Percentiles rank a stretch among this genome's conserved stretches.
Evolutionary conservation across 2,888 invertebrate genomes (phyloP).

Genomic region (Stegophylla sp.): DNA sequence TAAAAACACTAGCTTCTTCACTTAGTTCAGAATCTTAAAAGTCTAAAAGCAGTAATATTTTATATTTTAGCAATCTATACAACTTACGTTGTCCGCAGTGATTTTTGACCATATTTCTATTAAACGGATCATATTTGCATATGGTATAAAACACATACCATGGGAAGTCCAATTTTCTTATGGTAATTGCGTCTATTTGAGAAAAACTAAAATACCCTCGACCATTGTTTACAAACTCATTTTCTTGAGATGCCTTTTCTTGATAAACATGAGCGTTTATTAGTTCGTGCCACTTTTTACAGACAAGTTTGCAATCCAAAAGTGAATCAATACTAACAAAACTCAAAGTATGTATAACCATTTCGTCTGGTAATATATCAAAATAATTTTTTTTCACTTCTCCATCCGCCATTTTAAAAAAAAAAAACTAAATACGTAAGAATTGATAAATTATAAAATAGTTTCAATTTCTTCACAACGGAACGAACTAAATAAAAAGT

Average conservation of each 20-base stretch:
- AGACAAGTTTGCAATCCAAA: constrained; percentile 47
- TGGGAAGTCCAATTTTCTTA: constrained; percentile 44
- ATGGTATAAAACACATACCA: constrained; percentile 59
- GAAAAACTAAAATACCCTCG: constrained; percentile 25
- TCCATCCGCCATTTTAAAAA: no score
- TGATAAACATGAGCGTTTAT: constrained; percentile 36
- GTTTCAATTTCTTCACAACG: no score
- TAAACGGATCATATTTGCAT: constrained; percentile 59
- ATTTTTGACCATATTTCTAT: constrained; percentile 60
- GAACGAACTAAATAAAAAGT: no score
- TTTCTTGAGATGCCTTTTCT: constrained; percentile 49
- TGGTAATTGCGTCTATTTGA: constrained; percentile 20
- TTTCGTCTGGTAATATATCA: constrained; percentile 47
- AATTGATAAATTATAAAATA: no score
- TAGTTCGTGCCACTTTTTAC: constrained; percentile 48
- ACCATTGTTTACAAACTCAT: constrained; percentile 39
- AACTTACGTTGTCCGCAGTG: constrained; percentile 60
- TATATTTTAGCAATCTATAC: no score
- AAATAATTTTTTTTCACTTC: no score
- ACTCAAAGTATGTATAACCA: constrained; percentile 37
- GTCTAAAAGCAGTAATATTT: no score
- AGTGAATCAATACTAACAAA: constrained; percentile 32
- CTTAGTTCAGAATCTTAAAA: no score
- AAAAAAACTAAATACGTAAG: no score
- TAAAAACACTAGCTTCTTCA: no score